phyloP scores from a whole-genome alignment of 2,797 vertebrate species.

The Setipinna tenuifilis region DNA sequence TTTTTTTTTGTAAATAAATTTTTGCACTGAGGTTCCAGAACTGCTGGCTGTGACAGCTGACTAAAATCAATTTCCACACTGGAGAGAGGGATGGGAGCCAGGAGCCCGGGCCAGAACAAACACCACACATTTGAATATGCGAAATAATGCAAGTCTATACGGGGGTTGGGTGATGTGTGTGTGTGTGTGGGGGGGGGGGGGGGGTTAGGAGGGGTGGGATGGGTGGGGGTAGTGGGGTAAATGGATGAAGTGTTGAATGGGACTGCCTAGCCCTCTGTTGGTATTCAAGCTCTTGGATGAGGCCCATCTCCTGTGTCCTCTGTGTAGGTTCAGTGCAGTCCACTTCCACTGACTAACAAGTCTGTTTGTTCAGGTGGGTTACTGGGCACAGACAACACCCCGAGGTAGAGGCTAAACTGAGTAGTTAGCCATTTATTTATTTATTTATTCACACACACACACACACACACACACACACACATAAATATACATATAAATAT shows the following conservation, averaged over 20 bases:
- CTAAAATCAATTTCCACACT: conserved; percentile 66
- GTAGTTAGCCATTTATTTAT: background rate
- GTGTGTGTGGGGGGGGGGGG: too few relatives aligned
- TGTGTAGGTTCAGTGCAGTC: background rate
- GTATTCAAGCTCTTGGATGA: background rate
- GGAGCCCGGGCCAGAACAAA: conserved; percentile 62
- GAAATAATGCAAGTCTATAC: conserved; percentile 58
- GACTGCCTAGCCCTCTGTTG: conserved; percentile 7
- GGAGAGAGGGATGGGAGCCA: conserved; percentile 59
- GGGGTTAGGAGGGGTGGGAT: background rate
- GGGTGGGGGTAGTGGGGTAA: background rate
- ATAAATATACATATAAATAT: too few relatives aligned
- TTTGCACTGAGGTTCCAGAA: conserved; percentile 61
- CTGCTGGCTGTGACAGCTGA: conserved; percentile 64
- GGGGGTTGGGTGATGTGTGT: too few relatives aligned
- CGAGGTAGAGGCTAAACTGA: background rate
- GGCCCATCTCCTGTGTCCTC: background rate
- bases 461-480: too few relatives aligned
- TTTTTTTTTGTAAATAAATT: conserved; percentile 57
- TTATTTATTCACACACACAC: background rate
- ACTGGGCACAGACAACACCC: background rate
- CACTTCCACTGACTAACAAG: background rate
- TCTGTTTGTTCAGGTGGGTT: background rate
- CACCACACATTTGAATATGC: conserved; percentile 63
- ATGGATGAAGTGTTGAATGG: background rate